Evolutionary conservation across 2,888 invertebrate genomes (phyloP), one percentile per base, ranked within the genome.

Genomic region (Steinernema scapterisci): DNA sequence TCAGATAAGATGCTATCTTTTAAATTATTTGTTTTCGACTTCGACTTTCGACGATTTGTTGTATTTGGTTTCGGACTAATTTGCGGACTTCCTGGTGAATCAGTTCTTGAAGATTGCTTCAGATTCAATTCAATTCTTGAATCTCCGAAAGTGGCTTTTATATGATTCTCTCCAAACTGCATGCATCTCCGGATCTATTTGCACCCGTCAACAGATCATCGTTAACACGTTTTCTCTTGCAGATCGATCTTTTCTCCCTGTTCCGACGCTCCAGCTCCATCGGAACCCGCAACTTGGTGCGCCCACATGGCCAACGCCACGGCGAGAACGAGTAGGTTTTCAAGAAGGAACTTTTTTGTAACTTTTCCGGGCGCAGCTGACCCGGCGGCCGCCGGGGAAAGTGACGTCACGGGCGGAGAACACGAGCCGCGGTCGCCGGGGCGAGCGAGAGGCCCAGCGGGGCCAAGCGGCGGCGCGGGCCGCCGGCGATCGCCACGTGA

Each of bases 211-310:
- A 38, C 38, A n/a, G n/a, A n/a, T n/a, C n/a, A n/a, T n/a, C n/a
- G 5, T 38, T 16, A 23, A 6, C 52, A 52, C 7, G 38, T 54
- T 31, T 27, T 38, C n/a, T 31, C 70, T 76, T 83, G 48, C 75
- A 85, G 85, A 81, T 81, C 16, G 86, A 86, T 75, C 79, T 86
- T 13, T 71, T 86, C n/a, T 83, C 86, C 0, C 78, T 86, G 9
- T 85, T 86, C 52, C 83, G 86, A n/a, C 78, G 86, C 13, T 85
- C 85, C 1, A 83, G 83, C 45, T 83, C 83, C 74, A 81, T 85
- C 71, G 79, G 79, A 9, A 63, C 63, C 16, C 63, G 63, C 27
- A 63, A 63, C 25, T 27, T 63, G 63, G 63, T 63, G 38, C 63
- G 63, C 9, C 63, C 63, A 38, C 63, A 63, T 63, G 63, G 25